Conservation (phyloP, 1,140 invertebrate species). For the Sycophaga agraensis region DNA sequence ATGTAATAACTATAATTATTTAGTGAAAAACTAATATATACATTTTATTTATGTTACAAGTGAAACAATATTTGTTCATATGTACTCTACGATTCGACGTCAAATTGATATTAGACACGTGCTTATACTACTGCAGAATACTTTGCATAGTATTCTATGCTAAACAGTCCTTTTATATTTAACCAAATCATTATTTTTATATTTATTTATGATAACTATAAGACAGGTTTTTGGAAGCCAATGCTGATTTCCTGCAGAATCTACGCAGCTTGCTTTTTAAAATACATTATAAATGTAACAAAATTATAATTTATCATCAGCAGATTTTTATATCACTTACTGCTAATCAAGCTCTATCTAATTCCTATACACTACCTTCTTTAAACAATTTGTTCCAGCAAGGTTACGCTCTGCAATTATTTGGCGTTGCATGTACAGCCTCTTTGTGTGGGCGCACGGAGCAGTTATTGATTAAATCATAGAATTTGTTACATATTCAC, state of each 20-base stretch:
- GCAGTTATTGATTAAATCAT: conserved; percentile 51
- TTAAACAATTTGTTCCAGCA: conserved; percentile 56
- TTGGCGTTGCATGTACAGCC: conserved; percentile 57
- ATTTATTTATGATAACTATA: conserved; percentile 32
- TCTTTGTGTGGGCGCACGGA: conserved; percentile 55
- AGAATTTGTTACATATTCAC: no score
- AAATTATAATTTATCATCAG: conserved; percentile 17
- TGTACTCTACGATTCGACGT: conserved; percentile 11
- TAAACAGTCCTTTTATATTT: neutral
- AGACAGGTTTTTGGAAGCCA: conserved; percentile 52
- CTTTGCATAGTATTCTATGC: conserved; percentile 7
- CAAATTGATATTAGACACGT: neutral
- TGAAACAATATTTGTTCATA: neutral
- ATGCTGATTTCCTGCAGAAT: conserved; percentile 47
- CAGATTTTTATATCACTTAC: conserved; percentile 29
- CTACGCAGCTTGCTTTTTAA: conserved; percentile 52
- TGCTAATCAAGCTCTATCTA: conserved; percentile 35
- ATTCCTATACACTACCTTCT: conserved; percentile 35
- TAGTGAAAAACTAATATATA: neutral
- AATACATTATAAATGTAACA: conserved; percentile 27
- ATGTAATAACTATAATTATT: no score
- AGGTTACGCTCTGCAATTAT: conserved; percentile 52
- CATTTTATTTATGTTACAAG: neutral
- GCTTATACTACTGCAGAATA: conserved; percentile 1
- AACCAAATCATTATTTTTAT: conserved; percentile 35